Base-by-base conservation (phyloP, 92 coral and sea anemone species). In the Bergia sp. region DNA sequence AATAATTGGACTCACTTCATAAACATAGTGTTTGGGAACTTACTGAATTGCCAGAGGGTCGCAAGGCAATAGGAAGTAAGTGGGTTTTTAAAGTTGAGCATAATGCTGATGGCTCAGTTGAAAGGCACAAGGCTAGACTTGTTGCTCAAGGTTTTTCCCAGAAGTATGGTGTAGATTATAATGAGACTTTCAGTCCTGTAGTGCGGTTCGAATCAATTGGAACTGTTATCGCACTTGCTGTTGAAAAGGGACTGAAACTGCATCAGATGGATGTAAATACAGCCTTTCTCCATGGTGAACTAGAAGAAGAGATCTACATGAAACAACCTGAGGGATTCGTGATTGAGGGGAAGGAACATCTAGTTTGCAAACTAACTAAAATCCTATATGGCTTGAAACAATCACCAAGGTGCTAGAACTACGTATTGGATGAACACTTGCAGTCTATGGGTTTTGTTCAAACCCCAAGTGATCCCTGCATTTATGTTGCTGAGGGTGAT, bases 71-170 rank as follows among this genome's bases (percentile, higher is more conserved):
- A 58, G 92, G 93, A 86, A 74, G 91, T 85, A 88, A 89, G 67
- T 93, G 91, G 96, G 91, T 93, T 41, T 93, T 89, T 84, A 73
- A 66, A 23, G 88, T 93, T 4, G 90, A 92, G 91, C 86, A 82
- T 55, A 83, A 92, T 90, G 95, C 91, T 87, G 90, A 92, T 88
- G 93, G 93, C 77, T 82, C 93, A 37, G 87, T 90, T n/a, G 96
- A 91, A 40, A 82, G 91, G 42, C 76, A 82, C 21, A 93, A 93
- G 77, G 92, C 92, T 43, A 89, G 93, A 86, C 89, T 93, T 82
- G 96, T 93, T 66, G 96, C 96, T 73, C 93, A 93, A 93, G 93
- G 95, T 21, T 93, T 85, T 37, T n/a, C 92, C 7, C 92, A 93
- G 79, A 93, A 79, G 61, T 75, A 58, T 65, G 91, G 96, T 69